These are phyloP conservation scores for Lysiphlebus fabarum DNA, from an alignment of 1,140 invertebrate genomes.

Conservation along the genomic window DNA sequence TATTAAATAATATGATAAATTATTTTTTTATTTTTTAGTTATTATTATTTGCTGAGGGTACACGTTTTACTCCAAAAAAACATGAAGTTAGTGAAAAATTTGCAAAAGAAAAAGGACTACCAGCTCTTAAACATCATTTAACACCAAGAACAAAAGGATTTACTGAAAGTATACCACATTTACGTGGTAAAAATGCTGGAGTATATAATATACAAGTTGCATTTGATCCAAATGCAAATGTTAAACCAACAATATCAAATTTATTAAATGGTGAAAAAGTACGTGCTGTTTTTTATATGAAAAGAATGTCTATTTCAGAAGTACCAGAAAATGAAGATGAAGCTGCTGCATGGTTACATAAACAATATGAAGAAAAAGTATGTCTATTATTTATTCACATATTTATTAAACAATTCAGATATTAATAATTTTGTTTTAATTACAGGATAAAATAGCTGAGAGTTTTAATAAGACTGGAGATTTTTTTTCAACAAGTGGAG, in stretches of 20 bases:
- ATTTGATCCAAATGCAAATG: slow-evolving; percentile 66
- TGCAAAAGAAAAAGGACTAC: slow-evolving; percentile 80
- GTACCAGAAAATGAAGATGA: slow-evolving; percentile 78
- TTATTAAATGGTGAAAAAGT: slow-evolving; percentile 76
- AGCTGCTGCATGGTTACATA: slow-evolving; percentile 76
- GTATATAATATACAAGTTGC: slow-evolving; percentile 83
- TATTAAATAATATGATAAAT: not conserved
- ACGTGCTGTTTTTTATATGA: slow-evolving; percentile 74
- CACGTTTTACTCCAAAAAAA: slow-evolving; percentile 84
- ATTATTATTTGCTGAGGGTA: slow-evolving; percentile 91
- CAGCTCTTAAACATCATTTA: slow-evolving; percentile 83
- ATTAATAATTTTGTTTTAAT: slow-evolving; percentile 21
- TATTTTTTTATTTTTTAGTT: slow-evolving; percentile 60
- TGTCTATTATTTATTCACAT: slow-evolving; percentile 13
- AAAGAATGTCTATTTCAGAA: slow-evolving; percentile 75
- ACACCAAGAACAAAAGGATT: slow-evolving; percentile 93
- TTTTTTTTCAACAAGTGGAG: slow-evolving; percentile 73
- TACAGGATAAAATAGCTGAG: slow-evolving; percentile 74
- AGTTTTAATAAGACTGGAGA: slow-evolving; percentile 80
- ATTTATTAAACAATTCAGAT: not conserved
- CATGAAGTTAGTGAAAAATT: slow-evolving; percentile 85
- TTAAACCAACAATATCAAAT: slow-evolving; percentile 75
- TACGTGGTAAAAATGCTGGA: slow-evolving; percentile 74
- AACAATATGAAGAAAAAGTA: slow-evolving; percentile 78
- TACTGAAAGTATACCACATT: slow-evolving; percentile 68